phyloP scores from a whole-genome alignment of 2,797 vertebrate genomes.

The Gambusia yucatana region DNA sequence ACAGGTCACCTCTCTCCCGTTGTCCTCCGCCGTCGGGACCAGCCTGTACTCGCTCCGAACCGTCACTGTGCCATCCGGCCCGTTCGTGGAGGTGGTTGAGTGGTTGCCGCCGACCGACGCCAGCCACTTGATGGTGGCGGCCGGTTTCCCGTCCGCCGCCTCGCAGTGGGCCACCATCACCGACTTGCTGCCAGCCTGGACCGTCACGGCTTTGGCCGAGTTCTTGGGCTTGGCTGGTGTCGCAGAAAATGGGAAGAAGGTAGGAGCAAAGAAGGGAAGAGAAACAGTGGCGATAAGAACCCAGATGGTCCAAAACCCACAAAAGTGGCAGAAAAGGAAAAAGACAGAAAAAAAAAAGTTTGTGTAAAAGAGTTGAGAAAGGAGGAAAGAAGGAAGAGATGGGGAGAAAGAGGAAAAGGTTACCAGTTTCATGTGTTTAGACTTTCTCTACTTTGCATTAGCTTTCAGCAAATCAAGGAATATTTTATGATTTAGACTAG shows the following conservation, averaged over 20 bases:
- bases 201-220: conserved; percentile 71
- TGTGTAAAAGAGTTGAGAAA: background rate
- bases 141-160: conserved; percentile 82
- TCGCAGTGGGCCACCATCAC: conserved; percentile 84
- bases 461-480: background rate
- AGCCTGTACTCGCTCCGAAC: conserved; percentile 83
- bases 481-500: background rate
- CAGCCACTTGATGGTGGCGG: conserved; percentile 83
- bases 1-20: conserved; percentile 81
- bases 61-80: conserved; percentile 81
- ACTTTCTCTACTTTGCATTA: background rate
- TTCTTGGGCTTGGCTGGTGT: conserved; percentile 82
- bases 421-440: background rate
- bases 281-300: background rate
- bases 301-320: background rate
- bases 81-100: conserved; percentile 56
- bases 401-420: background rate
- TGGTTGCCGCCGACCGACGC: conserved; percentile 66
- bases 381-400: background rate
- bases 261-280: background rate
- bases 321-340: background rate
- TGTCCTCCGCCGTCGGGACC: conserved; percentile 73
- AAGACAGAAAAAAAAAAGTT: conserved; percentile 13
- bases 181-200: conserved; percentile 66
- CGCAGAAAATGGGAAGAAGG: background rate